Conservation (phyloP, 1,140 invertebrate genomes). For the Drosophila triauraria region DNA sequence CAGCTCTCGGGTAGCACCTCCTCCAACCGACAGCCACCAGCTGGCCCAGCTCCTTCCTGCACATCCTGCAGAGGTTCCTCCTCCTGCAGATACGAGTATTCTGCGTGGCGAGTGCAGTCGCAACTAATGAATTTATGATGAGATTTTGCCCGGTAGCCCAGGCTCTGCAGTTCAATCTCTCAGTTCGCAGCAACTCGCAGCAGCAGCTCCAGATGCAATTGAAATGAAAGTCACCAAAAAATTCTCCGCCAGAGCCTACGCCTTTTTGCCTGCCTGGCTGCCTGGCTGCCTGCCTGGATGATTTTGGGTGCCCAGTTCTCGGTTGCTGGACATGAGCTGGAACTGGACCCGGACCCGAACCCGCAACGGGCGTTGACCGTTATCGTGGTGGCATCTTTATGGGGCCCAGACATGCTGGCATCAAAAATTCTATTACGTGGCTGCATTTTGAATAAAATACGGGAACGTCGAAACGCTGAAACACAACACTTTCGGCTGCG, state of each 20-base stretch:
- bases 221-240: conserved; percentile 64
- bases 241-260: conserved; percentile 37
- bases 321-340: not conserved
- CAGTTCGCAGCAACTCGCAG: conserved; percentile 19
- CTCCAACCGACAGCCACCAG: conserved; percentile 71
- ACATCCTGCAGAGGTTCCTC: conserved; percentile 11
- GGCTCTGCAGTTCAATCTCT: conserved; percentile 18
- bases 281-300: not conserved
- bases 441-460: conserved; percentile 83
- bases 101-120: conserved; percentile 72
- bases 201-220: conserved; percentile 48
- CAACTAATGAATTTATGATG: conserved; percentile 83
- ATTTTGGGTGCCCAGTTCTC: conserved; percentile 28
- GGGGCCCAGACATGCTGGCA: conserved; percentile 79
- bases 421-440: conserved; percentile 83
- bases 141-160: conserved; percentile 78
- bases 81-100: conserved; percentile 31
- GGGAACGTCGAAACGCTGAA: conserved; percentile 69
- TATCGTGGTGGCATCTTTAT: conserved; percentile 82
- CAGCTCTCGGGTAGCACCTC: conserved; percentile 60
- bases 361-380: conserved; percentile 72
- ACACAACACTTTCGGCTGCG: conserved; percentile 80
- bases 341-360: conserved; percentile 27
- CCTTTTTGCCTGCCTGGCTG: conserved; percentile 2
- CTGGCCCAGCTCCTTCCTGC: conserved; percentile 41